Base-by-base conservation (phyloP, 2,113 vertebrate genomes). In the Suncus etruscus region DNA sequence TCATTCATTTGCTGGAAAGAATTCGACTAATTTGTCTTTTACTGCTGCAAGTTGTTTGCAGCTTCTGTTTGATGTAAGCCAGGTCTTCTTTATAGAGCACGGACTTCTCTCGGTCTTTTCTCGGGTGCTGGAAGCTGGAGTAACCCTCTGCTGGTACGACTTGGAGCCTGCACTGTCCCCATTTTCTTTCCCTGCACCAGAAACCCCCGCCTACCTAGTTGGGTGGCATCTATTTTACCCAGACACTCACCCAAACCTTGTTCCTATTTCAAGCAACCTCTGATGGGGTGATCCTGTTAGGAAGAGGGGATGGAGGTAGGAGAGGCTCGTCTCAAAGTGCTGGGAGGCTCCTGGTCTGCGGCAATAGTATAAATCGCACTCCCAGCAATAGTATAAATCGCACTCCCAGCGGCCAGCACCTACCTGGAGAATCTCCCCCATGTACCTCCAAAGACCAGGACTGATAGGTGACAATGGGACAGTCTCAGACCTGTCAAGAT, bases 1-100 rank as follows among this genome's bases (percentile, higher is more conserved):
- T 16, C 81, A 61, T 70, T 91, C 58, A 14, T 11, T 85, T 82
- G 31, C 80, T 82, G 39, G 50, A 81, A 87, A 76, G 83, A 32
- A 18, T 88, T 91, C 88, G 65, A 58, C 76, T 76, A 73, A 32
- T 83, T 48, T 75, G 45, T 72, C 6, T 0, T 93, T 84, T 73
- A 32, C 51, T 2, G 0, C 39, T 74, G 77, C 39, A 5, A 39
- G 48, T 82, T 78, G 32, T 63, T 78, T 87, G 45, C 66, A 75
- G 7, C 66, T 86, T 73, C 47, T 89, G 9, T 79, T 83, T 86
- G 74, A 82, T 89, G 50, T 51, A 73, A 39, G 4, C 74, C 31
- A 66, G 5, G 47, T 87, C 74, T 63, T 58, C 58, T 84, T 76
- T 83, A 45, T 31, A 65, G 31, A 81, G 29, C 47, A 11, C 18